These are phyloP conservation scores for Carduelis carduelis DNA, from an alignment of 2,797 vertebrate species.

Conservation along the genomic window DNA sequence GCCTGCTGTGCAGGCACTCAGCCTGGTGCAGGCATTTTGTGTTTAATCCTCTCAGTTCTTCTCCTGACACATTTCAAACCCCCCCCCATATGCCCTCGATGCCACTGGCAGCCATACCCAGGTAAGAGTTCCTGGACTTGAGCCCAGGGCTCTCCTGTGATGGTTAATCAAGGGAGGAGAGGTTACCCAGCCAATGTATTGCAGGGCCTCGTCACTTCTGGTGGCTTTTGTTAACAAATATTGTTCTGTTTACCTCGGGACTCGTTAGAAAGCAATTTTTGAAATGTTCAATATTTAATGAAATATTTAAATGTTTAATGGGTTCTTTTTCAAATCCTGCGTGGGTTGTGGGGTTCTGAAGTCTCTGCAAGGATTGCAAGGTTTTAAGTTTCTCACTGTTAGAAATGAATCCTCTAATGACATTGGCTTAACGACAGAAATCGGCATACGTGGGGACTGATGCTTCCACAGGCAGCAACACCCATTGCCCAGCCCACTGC, in stretches of 20 bases:
- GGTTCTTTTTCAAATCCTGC: slow-evolving; percentile 41
- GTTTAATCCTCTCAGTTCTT: background rate
- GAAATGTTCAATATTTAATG: slow-evolving; percentile 72
- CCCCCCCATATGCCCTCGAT: background rate
- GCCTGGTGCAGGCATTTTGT: background rate
- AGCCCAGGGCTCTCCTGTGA: background rate
- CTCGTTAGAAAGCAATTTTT: slow-evolving; percentile 70
- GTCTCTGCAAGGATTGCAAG: background rate
- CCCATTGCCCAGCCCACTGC: background rate
- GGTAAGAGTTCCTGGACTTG: background rate
- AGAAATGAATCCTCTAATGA: background rate
- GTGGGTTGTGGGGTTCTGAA: background rate
- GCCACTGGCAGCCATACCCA: background rate
- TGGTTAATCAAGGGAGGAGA: background rate
- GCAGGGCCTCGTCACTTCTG: background rate
- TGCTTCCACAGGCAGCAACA: background rate
- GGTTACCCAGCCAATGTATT: background rate
- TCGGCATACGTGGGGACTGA: fast-evolving
- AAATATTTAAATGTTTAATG: slow-evolving; percentile 71
- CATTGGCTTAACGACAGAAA: background rate
- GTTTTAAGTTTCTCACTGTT: background rate
- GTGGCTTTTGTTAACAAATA: slow-evolving; percentile 65
- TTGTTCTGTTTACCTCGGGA: slow-evolving; percentile 62
- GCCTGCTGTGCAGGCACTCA: fast-evolving
- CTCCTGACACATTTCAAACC: background rate